A percentile compares a stretch with the other conserved stretches of the same genome.
Evolutionary conservation across 2,113 vertebrate genomes (phyloP).

Genomic region (Nannospalax galili): DNA sequence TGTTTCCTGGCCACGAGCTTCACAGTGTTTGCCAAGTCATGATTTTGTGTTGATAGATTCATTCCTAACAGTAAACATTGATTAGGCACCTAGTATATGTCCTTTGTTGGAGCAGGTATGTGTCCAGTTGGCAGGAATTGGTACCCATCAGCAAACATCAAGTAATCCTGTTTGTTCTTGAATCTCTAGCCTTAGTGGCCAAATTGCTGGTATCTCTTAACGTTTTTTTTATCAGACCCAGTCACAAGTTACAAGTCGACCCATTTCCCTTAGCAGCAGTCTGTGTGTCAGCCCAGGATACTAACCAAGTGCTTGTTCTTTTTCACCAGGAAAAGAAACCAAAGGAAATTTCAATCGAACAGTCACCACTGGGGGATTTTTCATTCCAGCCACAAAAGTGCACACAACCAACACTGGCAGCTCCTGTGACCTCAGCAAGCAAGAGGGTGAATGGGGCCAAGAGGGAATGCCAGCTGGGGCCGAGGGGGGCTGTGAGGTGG

Average conservation of each 20-base stretch:
- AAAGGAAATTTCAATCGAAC: slow-evolving; percentile 88
- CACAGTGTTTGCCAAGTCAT: background rate
- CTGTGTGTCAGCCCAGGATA: background rate
- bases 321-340: slow-evolving; percentile 88
- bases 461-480: slow-evolving; percentile 84
- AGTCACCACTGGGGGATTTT: slow-evolving; percentile 88
- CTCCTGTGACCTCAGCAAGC: slow-evolving; percentile 91
- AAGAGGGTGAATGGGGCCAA: slow-evolving; percentile 91
- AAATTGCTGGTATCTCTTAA: background rate
- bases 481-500: slow-evolving; percentile 83
- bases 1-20: background rate
- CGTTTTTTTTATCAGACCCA: background rate
- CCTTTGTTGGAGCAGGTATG: background rate
- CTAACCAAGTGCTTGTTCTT: slow-evolving; percentile 46
- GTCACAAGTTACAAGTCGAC: background rate
- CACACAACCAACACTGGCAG: slow-evolving; percentile 90
- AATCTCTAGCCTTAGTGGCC: background rate
- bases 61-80: background rate
- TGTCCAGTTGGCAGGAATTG: background rate
- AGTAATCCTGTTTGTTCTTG: background rate
- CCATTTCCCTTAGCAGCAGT: rapidly evolving
- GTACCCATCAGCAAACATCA: background rate
- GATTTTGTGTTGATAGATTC: background rate
- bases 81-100: background rate
- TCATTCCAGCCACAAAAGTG: slow-evolving; percentile 91